Base-by-base conservation (phyloP, 2,113 vertebrate species). In the Anas platyrhynchos region DNA sequence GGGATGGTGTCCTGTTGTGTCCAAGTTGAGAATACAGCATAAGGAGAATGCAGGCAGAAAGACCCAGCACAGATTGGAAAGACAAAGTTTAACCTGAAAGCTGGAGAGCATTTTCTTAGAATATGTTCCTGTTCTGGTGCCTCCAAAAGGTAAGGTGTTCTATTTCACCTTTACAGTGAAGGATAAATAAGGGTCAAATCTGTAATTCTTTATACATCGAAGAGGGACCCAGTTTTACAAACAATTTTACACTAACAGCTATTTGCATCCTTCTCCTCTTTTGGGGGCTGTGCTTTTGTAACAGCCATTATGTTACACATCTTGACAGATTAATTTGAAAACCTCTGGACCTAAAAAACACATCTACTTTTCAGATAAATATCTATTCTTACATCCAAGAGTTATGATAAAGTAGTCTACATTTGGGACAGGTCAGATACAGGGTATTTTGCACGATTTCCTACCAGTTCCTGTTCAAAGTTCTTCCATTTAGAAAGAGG, bases 181-280 rank as follows among this genome's bases (percentile, higher is more conserved):
- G 21, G 83, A 12, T 32, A 69, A 73, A 3, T 14, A 87, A 84
- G 11, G 0, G 11, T 55, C 12, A 41, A 54, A 14, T 4, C 21
- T 84, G 4, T 2, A 69, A 59, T 18, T 48, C 25, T 72, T 8
- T 72, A 14, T 8, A 4, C 6, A 27, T 6, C 41, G 46, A 55
- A 76, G 54, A 69, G 38, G 13, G 80, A 56, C n/a, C 21, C 12
- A 65, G 8, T 17, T 27, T 38, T 65, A 46, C 7, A 16, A 29
- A 43, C 0, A 0, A 25, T 27, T 6, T 72, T 62, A 23, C 18
- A 23, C 21, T 54, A 59, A 17, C 20, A 22, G 2, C 2, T 46
- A 59, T 34, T 55, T 6, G 7, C 7, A 76, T 59, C 1, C 3
- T 83, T 86, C 76, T 72, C 27, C 4, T 21, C 15, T 46, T 76